Conservation (phyloP, 1,140 invertebrate genomes). For the Cyclargus thomasi region DNA sequence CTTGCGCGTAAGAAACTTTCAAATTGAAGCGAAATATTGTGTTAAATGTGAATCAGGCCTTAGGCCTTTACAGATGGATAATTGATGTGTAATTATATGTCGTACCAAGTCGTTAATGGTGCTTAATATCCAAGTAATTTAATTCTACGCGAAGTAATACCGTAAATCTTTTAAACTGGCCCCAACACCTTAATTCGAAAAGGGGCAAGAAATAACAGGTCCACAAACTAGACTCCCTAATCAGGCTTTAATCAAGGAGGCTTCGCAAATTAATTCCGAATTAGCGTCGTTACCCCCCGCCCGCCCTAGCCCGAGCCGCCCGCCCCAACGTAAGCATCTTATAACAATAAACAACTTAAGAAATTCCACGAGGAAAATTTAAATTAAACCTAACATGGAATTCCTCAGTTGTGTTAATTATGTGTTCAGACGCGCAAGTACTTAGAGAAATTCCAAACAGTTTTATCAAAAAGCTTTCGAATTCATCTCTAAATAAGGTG, state of each 20-base stretch:
- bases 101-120: not conserved
- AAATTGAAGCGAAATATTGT: too few species aligned
- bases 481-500: not conserved
- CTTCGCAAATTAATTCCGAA: constrained; percentile 60
- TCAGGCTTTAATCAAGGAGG: constrained; percentile 56
- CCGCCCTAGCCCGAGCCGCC: constrained; percentile 24
- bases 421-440: constrained; percentile 8
- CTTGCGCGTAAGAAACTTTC: too few species aligned
- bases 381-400: constrained; percentile 33
- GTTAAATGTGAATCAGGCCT: too few species aligned
- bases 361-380: constrained; percentile 40
- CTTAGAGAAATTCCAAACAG: not conserved
- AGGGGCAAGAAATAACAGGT: constrained; percentile 15
- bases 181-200: constrained; percentile 13
- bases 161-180: constrained; percentile 9
- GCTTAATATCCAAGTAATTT: constrained; percentile 6
- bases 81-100: not conserved
- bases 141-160: not conserved
- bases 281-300: constrained; percentile 43
- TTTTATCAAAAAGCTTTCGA: not conserved
- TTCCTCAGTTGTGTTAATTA: constrained; percentile 17
- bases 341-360: constrained; percentile 51
- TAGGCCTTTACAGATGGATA: not conserved
- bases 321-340: constrained; percentile 18
- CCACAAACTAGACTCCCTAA: constrained; percentile 43